Conservation (phyloP, 2,113 vertebrate species). For the Gnathonemus longibarbis region DNA sequence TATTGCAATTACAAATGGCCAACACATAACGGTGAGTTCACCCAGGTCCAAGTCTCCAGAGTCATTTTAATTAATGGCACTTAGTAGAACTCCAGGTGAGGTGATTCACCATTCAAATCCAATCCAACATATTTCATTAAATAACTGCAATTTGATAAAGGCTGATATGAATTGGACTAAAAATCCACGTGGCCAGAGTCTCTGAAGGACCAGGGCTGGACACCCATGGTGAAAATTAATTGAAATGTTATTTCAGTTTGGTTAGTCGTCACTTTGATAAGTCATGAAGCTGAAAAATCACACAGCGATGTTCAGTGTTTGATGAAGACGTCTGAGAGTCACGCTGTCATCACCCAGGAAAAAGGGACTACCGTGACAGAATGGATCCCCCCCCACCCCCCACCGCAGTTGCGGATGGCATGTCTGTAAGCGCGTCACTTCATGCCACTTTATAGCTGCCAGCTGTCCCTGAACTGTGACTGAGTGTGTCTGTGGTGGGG, state of each 20-base stretch:
- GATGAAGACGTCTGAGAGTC: not conserved
- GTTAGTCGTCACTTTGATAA: not conserved
- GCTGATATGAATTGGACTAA: not conserved
- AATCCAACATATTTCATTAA: not conserved
- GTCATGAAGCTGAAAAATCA: not conserved
- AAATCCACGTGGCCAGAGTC: not conserved
- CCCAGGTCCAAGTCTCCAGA: not conserved
- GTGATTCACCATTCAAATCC: not conserved
- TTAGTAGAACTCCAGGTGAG: not conserved
- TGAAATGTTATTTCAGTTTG: not conserved
- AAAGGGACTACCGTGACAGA: not conserved
- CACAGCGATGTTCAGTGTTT: not conserved
- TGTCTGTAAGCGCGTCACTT: not conserved
- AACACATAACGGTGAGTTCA: no score
- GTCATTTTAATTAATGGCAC: not conserved
- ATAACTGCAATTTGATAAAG: not conserved
- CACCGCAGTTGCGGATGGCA: not conserved
- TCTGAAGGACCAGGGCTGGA: not conserved
- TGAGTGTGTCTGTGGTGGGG: not conserved
- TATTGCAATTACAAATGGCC: not conserved
- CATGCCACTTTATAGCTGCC: not conserved
- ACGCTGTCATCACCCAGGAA: not conserved
- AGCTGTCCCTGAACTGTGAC: not conserved
- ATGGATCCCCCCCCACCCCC: not conserved
- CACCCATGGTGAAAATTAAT: not conserved